Conservation (phyloP, 2,888 invertebrate species). For the Athripsodes cinereus region DNA sequence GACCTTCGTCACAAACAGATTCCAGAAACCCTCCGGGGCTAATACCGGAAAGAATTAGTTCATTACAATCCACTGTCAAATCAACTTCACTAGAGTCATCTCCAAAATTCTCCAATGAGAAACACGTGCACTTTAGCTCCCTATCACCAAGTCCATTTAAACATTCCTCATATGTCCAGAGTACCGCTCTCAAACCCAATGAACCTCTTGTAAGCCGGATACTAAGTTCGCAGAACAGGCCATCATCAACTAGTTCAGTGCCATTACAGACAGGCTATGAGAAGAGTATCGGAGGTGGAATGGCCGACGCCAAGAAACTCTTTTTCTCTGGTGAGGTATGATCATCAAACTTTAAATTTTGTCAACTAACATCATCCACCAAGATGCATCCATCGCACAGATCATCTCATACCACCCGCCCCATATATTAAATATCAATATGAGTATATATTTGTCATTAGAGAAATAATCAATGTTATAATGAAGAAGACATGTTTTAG, state of each 20-base stretch:
- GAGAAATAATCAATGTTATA: too few species aligned
- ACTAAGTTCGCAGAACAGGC: neutral
- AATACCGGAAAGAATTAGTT: neutral
- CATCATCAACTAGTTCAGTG: conserved; percentile 6
- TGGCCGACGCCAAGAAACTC: conserved; percentile 31
- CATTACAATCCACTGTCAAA: neutral
- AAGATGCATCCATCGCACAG: too few species aligned
- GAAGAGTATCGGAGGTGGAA: neutral
- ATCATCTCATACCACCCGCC: too few species aligned
- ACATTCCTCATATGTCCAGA: conserved; percentile 31
- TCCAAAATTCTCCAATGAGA: conserved; percentile 31
- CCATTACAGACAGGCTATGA: neutral
- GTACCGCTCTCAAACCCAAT: conserved; percentile 38
- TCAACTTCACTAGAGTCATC: neutral
- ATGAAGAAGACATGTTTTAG: too few species aligned
- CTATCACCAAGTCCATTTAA: conserved; percentile 39
- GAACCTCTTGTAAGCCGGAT: conserved; percentile 36
- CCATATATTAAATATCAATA: too few species aligned
- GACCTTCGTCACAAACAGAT: neutral
- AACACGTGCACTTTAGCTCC: conserved; percentile 48
- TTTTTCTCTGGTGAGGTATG: conserved; percentile 52
- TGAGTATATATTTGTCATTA: too few species aligned
- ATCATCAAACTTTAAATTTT: conserved; percentile 1
- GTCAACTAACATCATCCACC: neutral
- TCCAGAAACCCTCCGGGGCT: neutral